Percentiles rank a stretch among this genome's conserved stretches.
Evolutionary conservation across 2,797 vertebrate species (phyloP).

Genomic region (Melopsittacus undulatus): DNA sequence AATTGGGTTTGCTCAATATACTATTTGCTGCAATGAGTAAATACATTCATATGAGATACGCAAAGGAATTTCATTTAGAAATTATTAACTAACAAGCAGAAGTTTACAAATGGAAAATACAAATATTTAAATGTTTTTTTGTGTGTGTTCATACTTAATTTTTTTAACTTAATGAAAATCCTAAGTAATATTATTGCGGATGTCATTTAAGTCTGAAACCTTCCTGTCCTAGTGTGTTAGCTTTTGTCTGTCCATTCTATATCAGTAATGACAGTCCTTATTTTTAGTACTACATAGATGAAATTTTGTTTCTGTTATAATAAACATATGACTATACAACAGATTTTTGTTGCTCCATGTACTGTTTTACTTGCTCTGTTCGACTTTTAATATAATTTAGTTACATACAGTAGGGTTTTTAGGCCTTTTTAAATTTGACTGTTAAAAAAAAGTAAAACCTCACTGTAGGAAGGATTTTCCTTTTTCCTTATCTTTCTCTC

Average conservation of each 20-base stretch:
- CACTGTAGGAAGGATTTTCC: neutral
- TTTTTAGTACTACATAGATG: neutral
- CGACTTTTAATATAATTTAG: neutral
- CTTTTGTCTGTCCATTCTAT: neutral
- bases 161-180: neutral
- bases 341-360: neutral
- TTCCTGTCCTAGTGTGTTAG: neutral
- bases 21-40: neutral
- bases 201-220: neutral
- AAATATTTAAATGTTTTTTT: neutral
- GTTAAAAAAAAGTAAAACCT: neutral
- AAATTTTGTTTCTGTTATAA: neutral
- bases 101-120: neutral
- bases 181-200: neutral
- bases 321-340: neutral
- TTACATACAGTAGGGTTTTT: neutral
- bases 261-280: neutral
- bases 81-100: neutral
- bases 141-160: neutral
- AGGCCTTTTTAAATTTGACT: neutral
- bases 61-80: neutral
- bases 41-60: neutral
- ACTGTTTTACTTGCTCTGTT: neutral
- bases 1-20: neutral
- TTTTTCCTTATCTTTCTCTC: neutral